A percentile compares a stretch with the other conserved stretches of the same genome.
Conservation (phyloP, 1,140 invertebrate species). For the Drosophila santomea region DNA sequence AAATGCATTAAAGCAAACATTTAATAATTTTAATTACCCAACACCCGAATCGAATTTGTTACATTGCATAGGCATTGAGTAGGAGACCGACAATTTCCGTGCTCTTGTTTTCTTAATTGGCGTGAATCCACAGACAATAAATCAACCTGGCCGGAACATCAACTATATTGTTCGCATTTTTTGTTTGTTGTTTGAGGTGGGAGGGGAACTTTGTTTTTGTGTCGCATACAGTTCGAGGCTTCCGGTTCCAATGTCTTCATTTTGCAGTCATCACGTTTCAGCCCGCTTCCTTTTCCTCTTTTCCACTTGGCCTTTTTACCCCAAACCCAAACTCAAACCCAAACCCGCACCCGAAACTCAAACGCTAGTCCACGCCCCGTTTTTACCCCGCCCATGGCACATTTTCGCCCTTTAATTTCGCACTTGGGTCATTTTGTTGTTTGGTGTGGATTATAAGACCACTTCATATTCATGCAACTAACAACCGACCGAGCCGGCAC, state of each 20-base stretch:
- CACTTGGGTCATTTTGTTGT: constrained; percentile 83
- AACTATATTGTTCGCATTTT: constrained; percentile 22
- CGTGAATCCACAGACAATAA: constrained; percentile 22
- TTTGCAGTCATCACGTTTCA: constrained; percentile 65
- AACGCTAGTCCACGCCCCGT: neutral
- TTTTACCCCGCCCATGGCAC: constrained; percentile 45
- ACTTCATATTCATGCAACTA: constrained; percentile 83
- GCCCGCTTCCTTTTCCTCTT: constrained; percentile 3
- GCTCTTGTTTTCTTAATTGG: constrained; percentile 28
- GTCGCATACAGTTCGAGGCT: constrained; percentile 22
- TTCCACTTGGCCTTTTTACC: neutral
- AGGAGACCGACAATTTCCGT: constrained; percentile 8
- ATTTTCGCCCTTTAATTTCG: constrained; percentile 83
- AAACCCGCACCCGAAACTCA: too few relatives aligned
- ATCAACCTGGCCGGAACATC: constrained; percentile 41
- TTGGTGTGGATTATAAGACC: constrained; percentile 83
- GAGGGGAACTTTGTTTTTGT: constrained; percentile 10
- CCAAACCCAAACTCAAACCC: too few relatives aligned
- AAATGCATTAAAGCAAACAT: neutral
- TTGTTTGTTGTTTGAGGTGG: neutral
- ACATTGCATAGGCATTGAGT: neutral
- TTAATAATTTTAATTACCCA: neutral
- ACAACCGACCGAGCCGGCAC: constrained; percentile 56
- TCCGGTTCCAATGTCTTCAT: constrained; percentile 44
- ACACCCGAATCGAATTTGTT: neutral